Evolutionary conservation across 30 jellyfish, hydroid and myxozoan genomes (phyloP).

Genomic region (Chrysaora quinquecirrha): DNA sequence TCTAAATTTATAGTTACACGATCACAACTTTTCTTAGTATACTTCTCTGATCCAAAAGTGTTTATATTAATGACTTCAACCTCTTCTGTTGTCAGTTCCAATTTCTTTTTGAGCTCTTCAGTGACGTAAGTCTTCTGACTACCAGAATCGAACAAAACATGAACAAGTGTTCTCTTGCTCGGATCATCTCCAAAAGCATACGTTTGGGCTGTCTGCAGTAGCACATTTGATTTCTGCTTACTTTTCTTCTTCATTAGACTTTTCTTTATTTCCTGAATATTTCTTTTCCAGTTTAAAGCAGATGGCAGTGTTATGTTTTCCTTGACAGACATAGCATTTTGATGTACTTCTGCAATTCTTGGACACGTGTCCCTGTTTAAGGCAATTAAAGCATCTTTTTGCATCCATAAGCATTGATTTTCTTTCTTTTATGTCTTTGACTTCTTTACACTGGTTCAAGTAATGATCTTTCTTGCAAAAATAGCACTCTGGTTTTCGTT

Average conservation of each 20-base stretch:
- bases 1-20: slow-evolving; percentile 19
- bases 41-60: slow-evolving; percentile 60
- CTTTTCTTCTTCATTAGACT: neutral
- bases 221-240: neutral
- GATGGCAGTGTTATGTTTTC: slow-evolving; percentile 22
- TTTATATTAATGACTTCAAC: slow-evolving; percentile 20
- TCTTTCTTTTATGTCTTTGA: no score
- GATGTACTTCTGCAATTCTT: slow-evolving; percentile 10
- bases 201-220: slow-evolving; percentile 6
- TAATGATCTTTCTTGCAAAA: no score
- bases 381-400: no score
- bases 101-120: slow-evolving; percentile 30
- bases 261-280: neutral
- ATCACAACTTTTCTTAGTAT: slow-evolving; percentile 18
- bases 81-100: slow-evolving; percentile 19
- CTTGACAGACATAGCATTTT: slow-evolving; percentile 4
- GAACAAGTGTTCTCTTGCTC: neutral
- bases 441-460: no score
- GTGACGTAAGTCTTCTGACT: slow-evolving; percentile 47
- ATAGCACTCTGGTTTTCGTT: neutral
- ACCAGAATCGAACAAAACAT: slow-evolving; percentile 53
- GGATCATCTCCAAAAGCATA: slow-evolving; percentile 27
- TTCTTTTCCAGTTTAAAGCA: neutral
- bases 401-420: no score
- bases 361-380: slow-evolving; percentile 4